A percentile compares a stretch with the other conserved stretches of the same genome.
These are phyloP conservation scores for Diuraphis noxia DNA, from an alignment of 1,140 invertebrate genomes.

Conservation along the genomic window DNA sequence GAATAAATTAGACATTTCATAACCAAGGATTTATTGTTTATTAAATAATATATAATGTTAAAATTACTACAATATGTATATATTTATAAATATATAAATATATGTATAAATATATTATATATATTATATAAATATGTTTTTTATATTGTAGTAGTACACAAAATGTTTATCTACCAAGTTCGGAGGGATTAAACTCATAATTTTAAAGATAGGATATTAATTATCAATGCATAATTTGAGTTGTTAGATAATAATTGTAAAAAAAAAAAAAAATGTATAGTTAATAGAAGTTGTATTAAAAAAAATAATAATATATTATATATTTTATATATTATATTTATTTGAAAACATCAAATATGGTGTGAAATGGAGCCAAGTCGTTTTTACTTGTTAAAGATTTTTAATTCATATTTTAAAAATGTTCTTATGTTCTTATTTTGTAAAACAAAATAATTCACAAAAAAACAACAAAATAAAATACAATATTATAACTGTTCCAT, in stretches of 20 bases:
- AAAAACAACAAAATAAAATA: neutral
- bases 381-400: neutral
- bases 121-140: neutral
- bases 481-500: neutral
- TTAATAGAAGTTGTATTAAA: neutral
- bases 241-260: conserved; percentile 10
- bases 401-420: conserved; percentile 4
- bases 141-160: conserved; percentile 31
- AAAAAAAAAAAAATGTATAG: conserved; percentile 10
- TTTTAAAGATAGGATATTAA: neutral
- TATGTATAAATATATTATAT: neutral
- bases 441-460: neutral
- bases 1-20: conserved; percentile 5
- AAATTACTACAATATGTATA: conserved; percentile 9
- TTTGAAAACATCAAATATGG: neutral
- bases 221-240: neutral
- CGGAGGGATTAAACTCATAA: conserved; percentile 18
- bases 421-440: neutral
- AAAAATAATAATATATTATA: neutral
- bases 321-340: neutral
- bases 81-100: neutral
- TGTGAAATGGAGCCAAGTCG: neutral
- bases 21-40: conserved; percentile 24
- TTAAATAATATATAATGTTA: conserved; percentile 33
- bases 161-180: conserved; percentile 3